Conservation (phyloP, 1,140 invertebrate genomes). For the Rhopalosiphum padi region DNA sequence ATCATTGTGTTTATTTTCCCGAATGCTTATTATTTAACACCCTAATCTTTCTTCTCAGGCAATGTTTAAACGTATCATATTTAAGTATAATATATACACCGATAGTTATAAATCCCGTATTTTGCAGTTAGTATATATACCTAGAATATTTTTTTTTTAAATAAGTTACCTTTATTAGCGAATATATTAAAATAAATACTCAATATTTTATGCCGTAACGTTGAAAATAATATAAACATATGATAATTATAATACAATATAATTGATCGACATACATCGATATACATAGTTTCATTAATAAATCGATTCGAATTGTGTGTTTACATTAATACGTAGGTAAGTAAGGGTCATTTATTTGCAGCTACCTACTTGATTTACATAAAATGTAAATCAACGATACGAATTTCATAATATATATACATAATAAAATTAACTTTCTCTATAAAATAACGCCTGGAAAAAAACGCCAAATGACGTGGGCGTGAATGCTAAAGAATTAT, state of each 20-base stretch:
- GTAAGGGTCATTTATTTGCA: constrained; percentile 7
- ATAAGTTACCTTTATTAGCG: not conserved
- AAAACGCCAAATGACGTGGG: not conserved
- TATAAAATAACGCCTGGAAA: not conserved
- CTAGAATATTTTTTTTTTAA: not conserved
- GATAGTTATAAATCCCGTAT: not conserved
- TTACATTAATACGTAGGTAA: not conserved
- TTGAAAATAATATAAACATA: not conserved
- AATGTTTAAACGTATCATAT: not conserved
- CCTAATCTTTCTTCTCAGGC: not conserved
- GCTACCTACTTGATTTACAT: constrained; percentile 33
- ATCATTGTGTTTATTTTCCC: not conserved
- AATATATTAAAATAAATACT: constrained; percentile 18
- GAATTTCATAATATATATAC: not conserved
- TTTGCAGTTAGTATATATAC: not conserved
- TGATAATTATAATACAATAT: not conserved
- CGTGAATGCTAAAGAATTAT: no score
- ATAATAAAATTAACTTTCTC: not conserved
- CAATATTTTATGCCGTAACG: not conserved
- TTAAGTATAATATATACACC: not conserved
- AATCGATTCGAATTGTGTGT: constrained; percentile 32
- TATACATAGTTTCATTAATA: constrained; percentile 35
- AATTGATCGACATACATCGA: constrained; percentile 2
- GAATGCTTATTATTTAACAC: not conserved
- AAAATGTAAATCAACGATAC: constrained; percentile 21